Base-by-base conservation (phyloP, 2,888 invertebrate genomes). In the Lepetodrilus schrolli region DNA sequence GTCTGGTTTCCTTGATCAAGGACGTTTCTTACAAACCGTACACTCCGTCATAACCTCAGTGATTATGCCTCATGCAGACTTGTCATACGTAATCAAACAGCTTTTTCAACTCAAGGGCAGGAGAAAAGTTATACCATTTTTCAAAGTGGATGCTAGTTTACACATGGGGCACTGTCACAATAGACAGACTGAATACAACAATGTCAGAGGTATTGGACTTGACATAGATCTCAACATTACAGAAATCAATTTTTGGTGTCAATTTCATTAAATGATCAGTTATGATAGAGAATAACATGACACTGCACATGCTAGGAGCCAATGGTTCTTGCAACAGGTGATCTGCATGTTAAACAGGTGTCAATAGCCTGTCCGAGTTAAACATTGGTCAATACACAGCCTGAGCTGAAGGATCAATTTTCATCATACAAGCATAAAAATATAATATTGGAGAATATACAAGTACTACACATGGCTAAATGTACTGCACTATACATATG, bases 21-120 rank as follows among this genome's bases (percentile, higher is more conserved):
- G 58, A 23, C 58, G n/a, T 30, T 58, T 17, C 58, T 58, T 58
- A 30, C 30, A 58, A 30, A 26, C 58, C 7, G n/a, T 30, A 23
- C 58, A 30, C 58, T 30, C 10, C 58, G n/a, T n/a, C n/a, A n/a
- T n/a, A 58, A 58, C 58, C 58, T 58, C n/a, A n/a, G 58, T 34
- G 26, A 58, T 58, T 58, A 30, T 13, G 17, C 30, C 30, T 58
- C 58, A 58, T 58, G 26, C 34, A 58, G 34, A 58, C 58, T 58
- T 58, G 26, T 34, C 34, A 58, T 58, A 30, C 8, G 34, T n/a
- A 58, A 58, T 58, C 34, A 34, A n/a, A 58, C 58, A 17, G n/a
- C 58, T 58, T 58, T 34, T n/a, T 30, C 34, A n/a, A 23, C 30
- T 58, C 58, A 58, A 58, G 58, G 58, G 58, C 58, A 58, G 21